Conservation (phyloP, 2,797 vertebrate species). For the Poeciliopsis gracilis region DNA sequence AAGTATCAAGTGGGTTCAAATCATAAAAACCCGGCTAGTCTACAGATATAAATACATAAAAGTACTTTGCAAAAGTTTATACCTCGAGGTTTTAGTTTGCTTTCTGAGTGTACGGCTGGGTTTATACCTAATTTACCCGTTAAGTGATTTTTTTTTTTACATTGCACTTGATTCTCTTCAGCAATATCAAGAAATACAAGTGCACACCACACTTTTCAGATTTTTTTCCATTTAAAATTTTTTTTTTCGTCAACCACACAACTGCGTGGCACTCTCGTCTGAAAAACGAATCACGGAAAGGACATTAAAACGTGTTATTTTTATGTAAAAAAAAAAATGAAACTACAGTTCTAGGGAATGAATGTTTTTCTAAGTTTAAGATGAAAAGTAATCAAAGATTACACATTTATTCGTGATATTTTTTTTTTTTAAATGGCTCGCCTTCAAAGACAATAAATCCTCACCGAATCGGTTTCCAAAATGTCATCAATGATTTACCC, state of each 20-base stretch:
- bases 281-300: neutral
- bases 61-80: neutral
- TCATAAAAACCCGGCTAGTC: neutral
- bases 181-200: neutral
- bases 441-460: neutral
- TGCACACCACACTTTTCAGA: neutral
- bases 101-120: neutral
- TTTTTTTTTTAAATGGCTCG: neutral
- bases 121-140: no score
- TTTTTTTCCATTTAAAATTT: neutral
- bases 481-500: constrained; percentile 1
- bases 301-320: neutral
- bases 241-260: neutral
- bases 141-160: neutral
- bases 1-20: neutral
- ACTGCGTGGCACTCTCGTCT: neutral
- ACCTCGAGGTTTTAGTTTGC: neutral
- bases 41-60: no score
- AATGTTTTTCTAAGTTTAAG: neutral
- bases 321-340: neutral
- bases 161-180: neutral
- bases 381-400: neutral
- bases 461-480: neutral
- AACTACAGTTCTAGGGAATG: neutral
- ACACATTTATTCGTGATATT: neutral